Conservation (phyloP, 1,140 invertebrate genomes). For the Procambarus virginalis region DNA sequence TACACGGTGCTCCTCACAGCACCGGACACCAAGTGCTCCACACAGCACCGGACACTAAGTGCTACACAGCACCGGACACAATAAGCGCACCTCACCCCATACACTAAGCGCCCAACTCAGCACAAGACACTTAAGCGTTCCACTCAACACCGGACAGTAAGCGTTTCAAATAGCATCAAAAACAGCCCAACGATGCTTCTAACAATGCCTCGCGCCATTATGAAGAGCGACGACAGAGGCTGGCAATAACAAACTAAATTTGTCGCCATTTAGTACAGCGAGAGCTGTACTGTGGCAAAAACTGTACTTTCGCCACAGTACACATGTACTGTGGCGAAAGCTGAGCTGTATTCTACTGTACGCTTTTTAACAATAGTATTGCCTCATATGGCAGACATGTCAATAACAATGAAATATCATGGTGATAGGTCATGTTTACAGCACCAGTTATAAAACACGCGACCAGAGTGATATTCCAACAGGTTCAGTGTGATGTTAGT, state of each 20-base stretch:
- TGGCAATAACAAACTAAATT: neutral
- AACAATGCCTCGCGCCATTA: neutral
- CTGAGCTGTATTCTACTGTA: neutral
- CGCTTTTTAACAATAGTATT: too few relatives aligned
- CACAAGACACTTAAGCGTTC: neutral
- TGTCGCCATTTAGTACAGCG: neutral
- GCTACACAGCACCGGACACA: neutral
- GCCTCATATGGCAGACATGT: too few relatives aligned
- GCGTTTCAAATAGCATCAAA: neutral
- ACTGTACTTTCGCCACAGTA: neutral
- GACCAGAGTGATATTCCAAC: too few relatives aligned
- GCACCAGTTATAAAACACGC: too few relatives aligned
- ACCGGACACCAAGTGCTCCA: neutral
- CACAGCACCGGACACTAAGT: neutral
- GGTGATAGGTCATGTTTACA: too few relatives aligned
- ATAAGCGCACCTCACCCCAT: neutral
- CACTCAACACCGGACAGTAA: neutral
- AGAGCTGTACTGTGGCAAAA: neutral
- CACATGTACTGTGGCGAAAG: neutral
- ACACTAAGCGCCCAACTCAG: neutral
- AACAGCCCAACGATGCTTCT: neutral
- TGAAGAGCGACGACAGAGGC: neutral
- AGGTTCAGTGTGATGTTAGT: too few relatives aligned
- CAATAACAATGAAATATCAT: too few relatives aligned
- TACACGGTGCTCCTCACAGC: neutral